Conservation (phyloP, 2,797 vertebrate genomes). For the Pantherophis alleghaniensis region DNA sequence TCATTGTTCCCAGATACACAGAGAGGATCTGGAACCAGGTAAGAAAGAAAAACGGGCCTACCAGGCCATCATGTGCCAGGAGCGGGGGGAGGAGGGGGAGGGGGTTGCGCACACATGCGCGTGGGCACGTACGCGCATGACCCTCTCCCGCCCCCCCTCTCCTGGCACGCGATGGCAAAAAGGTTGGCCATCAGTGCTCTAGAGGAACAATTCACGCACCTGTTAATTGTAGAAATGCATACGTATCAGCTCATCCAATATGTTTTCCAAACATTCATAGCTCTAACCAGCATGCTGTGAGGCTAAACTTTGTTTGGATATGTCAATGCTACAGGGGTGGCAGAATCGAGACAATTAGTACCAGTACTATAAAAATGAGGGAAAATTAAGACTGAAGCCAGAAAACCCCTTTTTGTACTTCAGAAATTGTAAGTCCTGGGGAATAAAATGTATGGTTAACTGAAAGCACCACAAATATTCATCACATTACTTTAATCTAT, state of each 20-base stretch:
- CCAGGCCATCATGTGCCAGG: too few relatives aligned
- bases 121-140: too few relatives aligned
- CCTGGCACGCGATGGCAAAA: too few relatives aligned
- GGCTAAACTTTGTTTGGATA: neutral
- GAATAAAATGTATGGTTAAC: neutral
- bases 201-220: neutral
- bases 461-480: neutral
- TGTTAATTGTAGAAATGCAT: neutral
- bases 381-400: neutral
- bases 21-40: too few relatives aligned
- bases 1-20: too few relatives aligned
- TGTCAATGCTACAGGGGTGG: neutral
- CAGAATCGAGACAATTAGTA: neutral
- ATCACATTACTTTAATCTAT: neutral
- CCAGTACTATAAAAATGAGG: neutral
- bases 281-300: neutral
- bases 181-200: too few relatives aligned
- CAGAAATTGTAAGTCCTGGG: neutral
- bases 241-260: neutral
- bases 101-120: too few relatives aligned
- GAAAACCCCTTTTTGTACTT: neutral
- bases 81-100: too few relatives aligned
- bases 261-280: neutral
- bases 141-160: too few relatives aligned
- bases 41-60: too few relatives aligned